A percentile compares a stretch with the other conserved stretches of the same genome.
These are phyloP conservation scores for Drosophila dunni DNA, from an alignment of 1,140 invertebrate genomes.

Conservation along the genomic window DNA sequence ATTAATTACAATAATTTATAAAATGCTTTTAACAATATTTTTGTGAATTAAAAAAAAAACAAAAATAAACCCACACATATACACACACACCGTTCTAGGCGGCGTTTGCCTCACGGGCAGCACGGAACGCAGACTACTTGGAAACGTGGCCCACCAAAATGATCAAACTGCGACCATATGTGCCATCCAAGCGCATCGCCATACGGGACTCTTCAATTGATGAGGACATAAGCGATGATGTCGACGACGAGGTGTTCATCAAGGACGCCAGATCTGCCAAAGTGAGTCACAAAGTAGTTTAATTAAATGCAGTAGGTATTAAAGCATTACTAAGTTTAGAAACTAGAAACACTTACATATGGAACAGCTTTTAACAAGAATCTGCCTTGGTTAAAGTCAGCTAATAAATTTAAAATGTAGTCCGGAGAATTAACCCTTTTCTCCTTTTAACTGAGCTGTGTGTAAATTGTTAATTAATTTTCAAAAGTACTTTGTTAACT, in stretches of 20 bases:
- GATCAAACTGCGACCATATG: slow-evolving; percentile 85
- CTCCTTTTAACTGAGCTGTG: too few species aligned
- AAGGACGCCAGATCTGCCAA: slow-evolving; percentile 87
- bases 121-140: slow-evolving; percentile 19
- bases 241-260: slow-evolving; percentile 92
- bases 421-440: too few species aligned
- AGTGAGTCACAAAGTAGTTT: slow-evolving; percentile 41
- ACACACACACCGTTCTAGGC: slow-evolving; percentile 32
- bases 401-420: too few species aligned
- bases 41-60: not conserved
- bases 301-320: too few species aligned
- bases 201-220: slow-evolving; percentile 83
- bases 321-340: too few species aligned
- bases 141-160: slow-evolving; percentile 59
- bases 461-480: too few species aligned
- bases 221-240: slow-evolving; percentile 86
- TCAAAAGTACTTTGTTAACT: too few species aligned
- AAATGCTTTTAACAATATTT: slow-evolving; percentile 23
- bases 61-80: slow-evolving; percentile 6
- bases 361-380: too few species aligned
- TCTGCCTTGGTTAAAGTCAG: too few species aligned
- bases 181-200: slow-evolving; percentile 82
- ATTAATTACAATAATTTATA: not conserved
- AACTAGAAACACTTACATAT: too few species aligned
- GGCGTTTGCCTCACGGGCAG: slow-evolving; percentile 1